These are phyloP conservation scores for Leptobrachium leishanense DNA, from an alignment of 2,113 vertebrate genomes.

Conservation along the genomic window DNA sequence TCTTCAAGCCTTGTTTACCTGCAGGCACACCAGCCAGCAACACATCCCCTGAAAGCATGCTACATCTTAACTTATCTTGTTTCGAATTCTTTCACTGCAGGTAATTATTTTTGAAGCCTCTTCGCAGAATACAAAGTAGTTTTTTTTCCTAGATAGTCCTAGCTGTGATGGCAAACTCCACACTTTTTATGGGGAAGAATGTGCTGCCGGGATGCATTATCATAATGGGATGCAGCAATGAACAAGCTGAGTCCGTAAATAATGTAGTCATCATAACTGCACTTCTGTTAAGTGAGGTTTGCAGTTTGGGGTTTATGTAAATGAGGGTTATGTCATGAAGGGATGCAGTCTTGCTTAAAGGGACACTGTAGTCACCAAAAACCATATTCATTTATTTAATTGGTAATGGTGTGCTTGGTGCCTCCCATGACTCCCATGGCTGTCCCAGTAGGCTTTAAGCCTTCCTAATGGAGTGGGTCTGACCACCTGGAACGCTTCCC, in stretches of 20 bases:
- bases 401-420: too few species aligned
- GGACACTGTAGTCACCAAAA: too few species aligned
- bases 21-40: neutral
- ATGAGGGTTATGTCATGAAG: too few species aligned
- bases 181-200: neutral
- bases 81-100: neutral
- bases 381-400: too few species aligned
- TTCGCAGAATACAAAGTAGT: neutral
- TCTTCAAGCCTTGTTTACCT: slow-evolving; percentile 6
- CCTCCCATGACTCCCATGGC: too few species aligned
- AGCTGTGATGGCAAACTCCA: neutral
- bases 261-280: too few species aligned
- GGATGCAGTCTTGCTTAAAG: too few species aligned
- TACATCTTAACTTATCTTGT: neutral
- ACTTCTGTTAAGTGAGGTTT: too few species aligned
- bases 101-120: neutral
- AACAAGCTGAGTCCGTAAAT: neutral
- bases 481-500: too few species aligned
- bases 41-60: slow-evolving; percentile 10
- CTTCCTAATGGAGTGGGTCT: too few species aligned
- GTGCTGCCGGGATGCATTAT: neutral
- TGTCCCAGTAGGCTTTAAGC: too few species aligned
- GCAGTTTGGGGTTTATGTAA: too few species aligned
- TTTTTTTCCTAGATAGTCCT: neutral
- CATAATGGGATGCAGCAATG: neutral